These are phyloP conservation scores for Macheiramphus alcinus DNA, from an alignment of 2,113 vertebrate genomes.

Conservation along the genomic window DNA sequence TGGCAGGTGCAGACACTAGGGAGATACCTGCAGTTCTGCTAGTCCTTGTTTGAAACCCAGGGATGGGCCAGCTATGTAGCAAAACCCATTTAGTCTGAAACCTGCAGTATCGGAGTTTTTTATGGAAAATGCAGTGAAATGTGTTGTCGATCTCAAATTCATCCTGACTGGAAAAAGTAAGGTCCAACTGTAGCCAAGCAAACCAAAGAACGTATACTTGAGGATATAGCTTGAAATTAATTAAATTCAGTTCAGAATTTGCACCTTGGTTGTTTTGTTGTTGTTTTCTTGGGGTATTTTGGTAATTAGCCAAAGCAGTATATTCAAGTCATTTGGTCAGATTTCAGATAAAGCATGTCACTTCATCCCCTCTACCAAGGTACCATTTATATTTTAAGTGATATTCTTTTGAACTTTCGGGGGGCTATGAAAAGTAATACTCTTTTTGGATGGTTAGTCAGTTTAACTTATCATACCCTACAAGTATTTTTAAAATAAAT, in stretches of 20 bases:
- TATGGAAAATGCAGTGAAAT: background rate
- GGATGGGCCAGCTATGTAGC: background rate
- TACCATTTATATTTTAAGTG: background rate
- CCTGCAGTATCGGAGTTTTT: background rate
- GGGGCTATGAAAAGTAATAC: background rate
- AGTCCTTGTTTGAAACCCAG: background rate
- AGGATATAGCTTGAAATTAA: background rate
- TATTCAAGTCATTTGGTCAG: background rate
- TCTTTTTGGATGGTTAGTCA: background rate
- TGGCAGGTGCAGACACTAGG: background rate
- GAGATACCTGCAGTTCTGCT: background rate
- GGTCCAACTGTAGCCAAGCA: background rate
- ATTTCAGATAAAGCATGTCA: background rate
- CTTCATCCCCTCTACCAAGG: background rate
- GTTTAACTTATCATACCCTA: background rate
- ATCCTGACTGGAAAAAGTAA: background rate
- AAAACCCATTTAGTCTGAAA: background rate
- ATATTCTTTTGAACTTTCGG: background rate
- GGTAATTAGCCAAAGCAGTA: background rate
- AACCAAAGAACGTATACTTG: background rate
- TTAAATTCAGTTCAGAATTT: background rate
- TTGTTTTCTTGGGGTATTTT: background rate
- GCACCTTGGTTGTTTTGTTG: background rate
- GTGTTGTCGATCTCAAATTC: background rate
- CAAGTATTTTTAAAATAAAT: background rate